Conservation (phyloP, 2,888 invertebrate genomes). For the Eristalinus sepulchralis region DNA sequence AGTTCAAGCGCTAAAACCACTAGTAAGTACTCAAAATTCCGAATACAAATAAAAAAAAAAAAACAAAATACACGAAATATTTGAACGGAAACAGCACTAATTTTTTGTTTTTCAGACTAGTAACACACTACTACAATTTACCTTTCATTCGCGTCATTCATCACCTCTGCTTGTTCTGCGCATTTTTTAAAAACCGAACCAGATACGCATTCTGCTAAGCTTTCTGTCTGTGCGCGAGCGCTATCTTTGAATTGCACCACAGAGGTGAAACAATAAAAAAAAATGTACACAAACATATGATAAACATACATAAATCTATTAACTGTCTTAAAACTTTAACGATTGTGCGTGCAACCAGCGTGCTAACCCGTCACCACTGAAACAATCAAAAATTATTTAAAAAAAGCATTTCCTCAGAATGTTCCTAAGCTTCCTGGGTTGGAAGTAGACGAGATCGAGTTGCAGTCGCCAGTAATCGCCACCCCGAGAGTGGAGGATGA, state of each 20-base stretch:
- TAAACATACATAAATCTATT: constrained; percentile 44
- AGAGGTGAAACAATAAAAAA: constrained; percentile 39
- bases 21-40: constrained; percentile 59
- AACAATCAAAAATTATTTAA: constrained; percentile 71
- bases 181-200: constrained; percentile 32
- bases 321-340: constrained; percentile 67
- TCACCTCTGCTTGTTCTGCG: constrained; percentile 63
- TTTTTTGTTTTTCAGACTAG: constrained; percentile 54
- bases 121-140: constrained; percentile 58
- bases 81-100: constrained; percentile 5
- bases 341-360: constrained; percentile 62
- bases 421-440: constrained; percentile 69
- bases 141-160: constrained; percentile 64
- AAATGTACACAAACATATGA: constrained; percentile 3
- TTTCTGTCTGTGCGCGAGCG: constrained; percentile 63
- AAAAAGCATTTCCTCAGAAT: constrained; percentile 71
- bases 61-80: constrained; percentile 41
- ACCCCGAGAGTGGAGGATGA: constrained; percentile 7
- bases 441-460: constrained; percentile 44
- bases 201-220: constrained; percentile 54
- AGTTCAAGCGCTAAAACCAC: constrained; percentile 8
- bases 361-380: constrained; percentile 60
- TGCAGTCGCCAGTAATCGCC: constrained; percentile 9
- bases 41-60: constrained; percentile 20
- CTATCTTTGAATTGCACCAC: constrained; percentile 45